Conservation (phyloP, 2,888 invertebrate species). For the Yponomeuta evonymella region DNA sequence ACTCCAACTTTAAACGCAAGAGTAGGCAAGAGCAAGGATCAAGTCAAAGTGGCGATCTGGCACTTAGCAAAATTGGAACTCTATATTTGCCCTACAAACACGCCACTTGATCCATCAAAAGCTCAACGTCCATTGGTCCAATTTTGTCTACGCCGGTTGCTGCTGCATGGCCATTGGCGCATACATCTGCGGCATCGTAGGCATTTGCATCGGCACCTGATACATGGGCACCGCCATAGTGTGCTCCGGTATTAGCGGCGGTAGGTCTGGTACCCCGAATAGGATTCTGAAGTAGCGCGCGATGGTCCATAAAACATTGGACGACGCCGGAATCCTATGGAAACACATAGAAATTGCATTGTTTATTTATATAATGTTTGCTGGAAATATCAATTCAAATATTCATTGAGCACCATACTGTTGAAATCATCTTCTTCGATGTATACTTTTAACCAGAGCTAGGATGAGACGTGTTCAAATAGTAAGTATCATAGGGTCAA, state of each 20-base stretch:
- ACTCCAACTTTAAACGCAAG: conserved; percentile 32
- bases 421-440: too few relatives aligned
- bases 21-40: conserved; percentile 41
- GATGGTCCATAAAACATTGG: conserved; percentile 74
- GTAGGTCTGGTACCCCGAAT: conserved; percentile 59
- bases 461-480: too few relatives aligned
- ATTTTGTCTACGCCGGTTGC: conserved; percentile 53
- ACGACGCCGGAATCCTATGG: conserved; percentile 71
- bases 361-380: conserved; percentile 18
- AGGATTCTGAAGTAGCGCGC: conserved; percentile 71
- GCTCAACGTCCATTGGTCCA: conserved; percentile 51
- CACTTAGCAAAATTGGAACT: conserved; percentile 52
- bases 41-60: conserved; percentile 66
- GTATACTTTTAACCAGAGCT: too few relatives aligned
- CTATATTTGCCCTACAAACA: conserved; percentile 28
- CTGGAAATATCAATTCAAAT: conserved; percentile 39
- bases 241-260: conserved; percentile 56
- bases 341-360: conserved; percentile 34
- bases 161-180: conserved; percentile 43
- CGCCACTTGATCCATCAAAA: conserved; percentile 62
- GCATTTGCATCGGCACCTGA: conserved; percentile 30
- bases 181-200: conserved; percentile 51
- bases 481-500: too few relatives aligned
- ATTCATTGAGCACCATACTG: not conserved
- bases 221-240: conserved; percentile 69